These are phyloP conservation scores for Athripsodes cinereus DNA, from an alignment of 2,888 invertebrate genomes.

Conservation along the genomic window DNA sequence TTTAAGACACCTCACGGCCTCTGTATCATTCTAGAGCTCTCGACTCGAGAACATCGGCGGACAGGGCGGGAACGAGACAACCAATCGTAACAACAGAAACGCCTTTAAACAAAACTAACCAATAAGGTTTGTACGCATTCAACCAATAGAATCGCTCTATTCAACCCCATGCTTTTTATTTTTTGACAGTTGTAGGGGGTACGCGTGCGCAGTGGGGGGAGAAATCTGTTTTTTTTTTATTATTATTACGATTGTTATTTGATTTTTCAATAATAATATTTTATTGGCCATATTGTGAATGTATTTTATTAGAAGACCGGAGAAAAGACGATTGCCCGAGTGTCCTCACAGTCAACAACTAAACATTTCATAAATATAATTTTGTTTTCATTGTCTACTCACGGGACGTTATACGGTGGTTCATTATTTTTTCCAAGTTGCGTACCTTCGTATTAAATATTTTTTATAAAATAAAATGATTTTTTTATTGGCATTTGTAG, in stretches of 20 bases:
- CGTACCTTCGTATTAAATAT: no score
- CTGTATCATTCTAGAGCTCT: conserved; percentile 16
- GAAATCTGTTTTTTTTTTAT: background rate
- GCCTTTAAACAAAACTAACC: conserved; percentile 7
- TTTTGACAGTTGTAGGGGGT: background rate
- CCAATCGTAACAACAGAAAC: conserved; percentile 26
- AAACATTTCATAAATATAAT: no score
- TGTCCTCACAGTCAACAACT: no score
- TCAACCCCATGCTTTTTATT: conserved; percentile 6
- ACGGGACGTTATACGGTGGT: no score
- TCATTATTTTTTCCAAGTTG: no score
- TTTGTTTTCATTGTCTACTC: no score
- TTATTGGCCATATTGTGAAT: no score
- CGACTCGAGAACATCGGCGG: conserved; percentile 43
- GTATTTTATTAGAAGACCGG: no score
- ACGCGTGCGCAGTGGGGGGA: conserved; percentile 10
- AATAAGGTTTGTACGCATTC: background rate
- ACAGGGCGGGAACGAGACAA: conserved; percentile 49
- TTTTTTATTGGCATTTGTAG: no score
- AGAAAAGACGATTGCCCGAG: no score
- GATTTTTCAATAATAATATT: background rate
- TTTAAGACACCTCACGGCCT: conserved; percentile 27
- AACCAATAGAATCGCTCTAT: background rate
- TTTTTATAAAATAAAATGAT: no score
- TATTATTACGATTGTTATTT: background rate